These are phyloP conservation scores for Globia sparganii DNA, from an alignment of 2,888 invertebrate genomes.

Conservation along the genomic window DNA sequence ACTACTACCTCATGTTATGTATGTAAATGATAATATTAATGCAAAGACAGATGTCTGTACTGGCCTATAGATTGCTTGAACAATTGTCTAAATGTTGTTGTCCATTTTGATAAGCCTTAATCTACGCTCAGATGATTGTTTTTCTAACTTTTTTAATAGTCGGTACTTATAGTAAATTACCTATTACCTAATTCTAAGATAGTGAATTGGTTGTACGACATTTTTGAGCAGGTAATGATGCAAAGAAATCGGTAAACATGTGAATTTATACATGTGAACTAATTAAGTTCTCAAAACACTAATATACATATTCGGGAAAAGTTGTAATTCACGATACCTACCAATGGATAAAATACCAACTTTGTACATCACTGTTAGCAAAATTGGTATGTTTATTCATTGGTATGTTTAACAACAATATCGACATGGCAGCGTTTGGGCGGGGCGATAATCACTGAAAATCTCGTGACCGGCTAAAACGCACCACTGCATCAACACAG, in stretches of 20 bases:
- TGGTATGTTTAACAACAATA: background rate
- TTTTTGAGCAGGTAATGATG: background rate
- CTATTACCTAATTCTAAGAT: background rate
- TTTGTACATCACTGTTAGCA: background rate
- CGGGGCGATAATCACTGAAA: slow-evolving; percentile 5
- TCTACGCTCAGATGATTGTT: background rate
- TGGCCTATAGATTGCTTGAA: background rate
- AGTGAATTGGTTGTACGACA: background rate
- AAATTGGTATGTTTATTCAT: background rate
- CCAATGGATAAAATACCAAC: background rate
- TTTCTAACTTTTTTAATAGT: too few relatives aligned
- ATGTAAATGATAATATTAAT: background rate
- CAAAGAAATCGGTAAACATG: background rate
- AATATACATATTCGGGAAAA: background rate
- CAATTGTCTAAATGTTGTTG: background rate
- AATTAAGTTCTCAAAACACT: background rate
- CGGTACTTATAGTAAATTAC: background rate
- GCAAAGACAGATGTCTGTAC: background rate
- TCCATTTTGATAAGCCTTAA: background rate
- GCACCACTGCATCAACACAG: slow-evolving; percentile 48
- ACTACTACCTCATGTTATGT: background rate
- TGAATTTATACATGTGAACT: background rate
- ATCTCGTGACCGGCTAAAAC: slow-evolving; percentile 24
- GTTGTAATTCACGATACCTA: background rate
- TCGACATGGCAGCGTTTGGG: background rate